Conservation (phyloP, 2,888 invertebrate species). For the Eupeodes luniger region DNA sequence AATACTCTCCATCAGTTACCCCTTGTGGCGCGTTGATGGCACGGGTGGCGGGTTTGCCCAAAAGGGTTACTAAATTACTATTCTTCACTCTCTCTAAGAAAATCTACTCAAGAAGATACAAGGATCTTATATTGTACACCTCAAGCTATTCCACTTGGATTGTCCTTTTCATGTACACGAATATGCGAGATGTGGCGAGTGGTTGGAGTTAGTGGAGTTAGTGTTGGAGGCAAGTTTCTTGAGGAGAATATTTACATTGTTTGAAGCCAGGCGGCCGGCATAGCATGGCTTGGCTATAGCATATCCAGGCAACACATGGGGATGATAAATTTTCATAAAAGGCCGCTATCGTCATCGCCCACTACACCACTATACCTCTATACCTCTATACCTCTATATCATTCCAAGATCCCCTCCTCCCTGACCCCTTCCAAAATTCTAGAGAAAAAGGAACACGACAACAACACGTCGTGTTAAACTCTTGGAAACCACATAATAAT, state of each 20-base stretch:
- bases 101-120: slow-evolving; percentile 72
- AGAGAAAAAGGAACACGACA: slow-evolving; percentile 66
- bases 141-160: slow-evolving; percentile 74
- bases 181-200: slow-evolving; percentile 2
- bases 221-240: slow-evolving; percentile 38
- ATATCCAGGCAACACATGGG: slow-evolving; percentile 71
- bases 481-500: slow-evolving; percentile 82
- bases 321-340: slow-evolving; percentile 76
- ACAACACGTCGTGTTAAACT: slow-evolving; percentile 77
- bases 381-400: neutral
- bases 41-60: slow-evolving; percentile 10
- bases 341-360: slow-evolving; percentile 56
- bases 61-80: slow-evolving; percentile 53
- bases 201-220: neutral
- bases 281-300: neutral
- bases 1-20: too few species aligned
- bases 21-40: too few species aligned
- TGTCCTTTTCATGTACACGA: slow-evolving; percentile 61
- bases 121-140: slow-evolving; percentile 74
- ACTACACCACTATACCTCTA: neutral
- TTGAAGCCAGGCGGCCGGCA: slow-evolving; percentile 23
- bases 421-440: neutral
- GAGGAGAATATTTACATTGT: slow-evolving; percentile 67
- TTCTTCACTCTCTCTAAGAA: slow-evolving; percentile 41
- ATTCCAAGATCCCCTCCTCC: neutral